Base-by-base conservation (phyloP, 1,140 invertebrate genomes). In the Plectrocnemia conspersa region DNA sequence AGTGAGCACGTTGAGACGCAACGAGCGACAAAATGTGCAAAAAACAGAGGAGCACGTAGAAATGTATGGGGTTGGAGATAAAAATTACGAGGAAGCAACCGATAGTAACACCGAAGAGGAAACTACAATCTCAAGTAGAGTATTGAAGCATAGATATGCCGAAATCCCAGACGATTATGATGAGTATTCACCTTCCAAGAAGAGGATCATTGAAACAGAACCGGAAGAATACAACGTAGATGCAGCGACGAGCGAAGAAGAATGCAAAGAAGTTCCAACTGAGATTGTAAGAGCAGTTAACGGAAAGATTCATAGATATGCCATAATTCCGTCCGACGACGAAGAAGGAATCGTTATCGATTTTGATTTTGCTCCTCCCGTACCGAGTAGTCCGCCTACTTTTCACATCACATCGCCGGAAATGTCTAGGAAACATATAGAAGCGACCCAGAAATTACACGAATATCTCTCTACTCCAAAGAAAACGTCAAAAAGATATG, bases 381-480 rank as follows among this genome's bases (percentile, higher is more conserved):
- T 22, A 11, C 15, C 35, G 18, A n/a, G 38, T 13, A 52, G 49
- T 23, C 58, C 63, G 49, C 44, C 66, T 58, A 47, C 67, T 46
- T 54, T 52, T 42, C 49, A 53, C 38, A 25, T 57, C 3, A 46
- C 45, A 27, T 58, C 56, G 5, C 54, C 65, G 4, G 64, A 66
- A 10, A 79, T 78, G 46, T 72, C 76, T 1, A 68, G 76, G 40
- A 80, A 78, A 58, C 81, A 82, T 65, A 66, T 83, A 4, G 74
- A 76, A 23, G 85, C 85, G 0, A 88, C 86, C 0, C 82, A 86
- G 63, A 86, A 85, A 63, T 66, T 88, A 0, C 84, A 88, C 63
- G 85, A 87, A 58, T 68, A 87, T 9, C 65, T 88, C 2, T 79
- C 82, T 9, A 87, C 86, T 6, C 86, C 85, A 0, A 76, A 79